Conservation (phyloP, 2,888 invertebrate genomes). For the Melanophora roralis region DNA sequence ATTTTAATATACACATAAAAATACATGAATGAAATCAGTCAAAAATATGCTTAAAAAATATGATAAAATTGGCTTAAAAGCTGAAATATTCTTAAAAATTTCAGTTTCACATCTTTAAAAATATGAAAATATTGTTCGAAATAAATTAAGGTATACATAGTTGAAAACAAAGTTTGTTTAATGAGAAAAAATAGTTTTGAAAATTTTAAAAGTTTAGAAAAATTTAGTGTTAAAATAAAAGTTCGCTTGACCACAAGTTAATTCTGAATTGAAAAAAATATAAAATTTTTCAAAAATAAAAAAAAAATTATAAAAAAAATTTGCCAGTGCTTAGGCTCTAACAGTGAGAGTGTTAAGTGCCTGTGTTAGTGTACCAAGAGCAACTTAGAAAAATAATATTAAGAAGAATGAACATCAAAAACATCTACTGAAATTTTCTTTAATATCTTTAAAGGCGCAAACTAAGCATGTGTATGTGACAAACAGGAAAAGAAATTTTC, state of each 20-base stretch:
- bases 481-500: neutral
- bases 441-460: constrained; percentile 50
- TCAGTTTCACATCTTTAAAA: neutral
- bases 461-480: constrained; percentile 28
- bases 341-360: neutral
- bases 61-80: constrained; percentile 12
- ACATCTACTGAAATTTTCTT: neutral
- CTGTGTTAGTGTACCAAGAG: neutral
- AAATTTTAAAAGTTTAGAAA: neutral
- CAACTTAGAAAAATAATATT: neutral
- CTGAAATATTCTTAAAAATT: neutral
- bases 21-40: neutral
- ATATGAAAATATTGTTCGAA: neutral
- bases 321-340: neutral
- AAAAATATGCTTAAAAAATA: neutral
- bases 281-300: neutral
- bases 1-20: constrained; percentile 40
- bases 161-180: no score
- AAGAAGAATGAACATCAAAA: constrained; percentile 7
- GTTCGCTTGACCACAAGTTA: no score
- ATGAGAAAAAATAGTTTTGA: neutral
- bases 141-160: neutral
- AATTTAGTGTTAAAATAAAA: neutral
- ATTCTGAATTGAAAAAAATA: no score
- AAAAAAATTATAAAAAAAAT: neutral